Base-by-base conservation (phyloP, 2,888 invertebrate genomes). In the Seira ritae region DNA sequence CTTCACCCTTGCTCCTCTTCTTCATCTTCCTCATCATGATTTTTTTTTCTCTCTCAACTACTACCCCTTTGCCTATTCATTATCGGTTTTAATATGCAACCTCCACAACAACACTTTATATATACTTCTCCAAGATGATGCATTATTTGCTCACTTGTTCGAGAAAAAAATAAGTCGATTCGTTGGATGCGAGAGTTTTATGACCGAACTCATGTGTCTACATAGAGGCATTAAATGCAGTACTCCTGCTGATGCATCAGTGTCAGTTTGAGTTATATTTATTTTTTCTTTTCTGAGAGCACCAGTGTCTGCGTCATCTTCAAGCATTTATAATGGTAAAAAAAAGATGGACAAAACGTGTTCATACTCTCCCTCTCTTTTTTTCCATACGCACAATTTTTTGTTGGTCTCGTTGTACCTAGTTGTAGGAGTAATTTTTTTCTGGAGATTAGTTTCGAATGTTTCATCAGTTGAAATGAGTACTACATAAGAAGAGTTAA, bases 261-360 rank as follows among this genome's bases (percentile, higher is more conserved):
- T 74, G 80, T 80, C 80, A 73, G 80, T 69, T 68, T 80, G 80
- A 74, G 80, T 80, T 80, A 80, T 80, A 80, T 74, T 74, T 80
- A 80, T 80, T 74, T 80, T 80, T 68, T 31, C 31, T 31, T 31
- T n/a, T 31, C 31, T 2, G 62, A 46, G 20, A 74, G 66, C 31
- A 31, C 31, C 31, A 31, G 31, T 31, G 31, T 31, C 31, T 31
- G 31, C 31, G 3, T 31, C 8, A 4, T 4, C 31, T 31, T n/a
- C n/a, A n/a, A n/a, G n/a, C n/a, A n/a, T n/a, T n/a, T n/a, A n/a
- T n/a, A n/a, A n/a, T n/a, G n/a, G n/a, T n/a, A n/a, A n/a, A n/a
- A 31, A 8, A 31, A 31, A 31, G 31, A 31, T 31, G 31, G 31
- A 31, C 31, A 31, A 31, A 31, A 31, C 31, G 31, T 31, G 31